Conservation (phyloP, 2,797 vertebrate genomes). For the Gymnoscopelus microlampas region DNA sequence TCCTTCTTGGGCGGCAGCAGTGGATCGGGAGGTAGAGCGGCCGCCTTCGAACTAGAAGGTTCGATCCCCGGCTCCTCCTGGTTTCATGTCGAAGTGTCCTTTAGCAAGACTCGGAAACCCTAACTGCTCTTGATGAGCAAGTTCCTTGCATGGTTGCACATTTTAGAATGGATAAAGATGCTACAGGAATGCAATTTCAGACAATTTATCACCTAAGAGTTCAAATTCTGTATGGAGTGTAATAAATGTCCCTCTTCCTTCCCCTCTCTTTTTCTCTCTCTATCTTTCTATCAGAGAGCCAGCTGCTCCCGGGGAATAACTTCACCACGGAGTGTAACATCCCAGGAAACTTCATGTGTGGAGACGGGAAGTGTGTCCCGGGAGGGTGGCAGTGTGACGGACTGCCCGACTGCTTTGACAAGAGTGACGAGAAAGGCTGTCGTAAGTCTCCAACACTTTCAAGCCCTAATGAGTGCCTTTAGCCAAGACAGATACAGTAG, state of each 20-base stretch:
- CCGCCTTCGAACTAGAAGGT: no score
- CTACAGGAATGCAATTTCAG: no score
- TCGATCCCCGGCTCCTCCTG: no score
- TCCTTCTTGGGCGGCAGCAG: constrained; percentile 2
- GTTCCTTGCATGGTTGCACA: no score
- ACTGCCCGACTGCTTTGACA: constrained; percentile 92
- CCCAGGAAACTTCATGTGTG: constrained; percentile 96
- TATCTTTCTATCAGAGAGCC: constrained; percentile 84
- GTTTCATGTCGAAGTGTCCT: no score
- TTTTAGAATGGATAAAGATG: no score
- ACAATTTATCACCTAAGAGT: constrained; percentile 9
- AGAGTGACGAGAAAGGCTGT: constrained; percentile 94
- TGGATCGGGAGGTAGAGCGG: no score
- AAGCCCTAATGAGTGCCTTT: background rate
- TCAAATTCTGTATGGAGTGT: constrained; percentile 35
- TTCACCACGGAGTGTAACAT: constrained; percentile 96
- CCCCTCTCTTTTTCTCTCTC: background rate
- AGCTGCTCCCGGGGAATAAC: constrained; percentile 94
- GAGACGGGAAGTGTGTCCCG: constrained; percentile 92
- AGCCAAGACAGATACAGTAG: constrained; percentile 15
- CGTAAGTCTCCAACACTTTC: constrained; percentile 84
- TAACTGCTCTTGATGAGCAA: no score
- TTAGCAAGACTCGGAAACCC: no score
- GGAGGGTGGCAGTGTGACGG: constrained; percentile 94
- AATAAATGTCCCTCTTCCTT: constrained; percentile 16